Conservation (phyloP, 2,797 vertebrate species). For the Gallinago solitaria region DNA sequence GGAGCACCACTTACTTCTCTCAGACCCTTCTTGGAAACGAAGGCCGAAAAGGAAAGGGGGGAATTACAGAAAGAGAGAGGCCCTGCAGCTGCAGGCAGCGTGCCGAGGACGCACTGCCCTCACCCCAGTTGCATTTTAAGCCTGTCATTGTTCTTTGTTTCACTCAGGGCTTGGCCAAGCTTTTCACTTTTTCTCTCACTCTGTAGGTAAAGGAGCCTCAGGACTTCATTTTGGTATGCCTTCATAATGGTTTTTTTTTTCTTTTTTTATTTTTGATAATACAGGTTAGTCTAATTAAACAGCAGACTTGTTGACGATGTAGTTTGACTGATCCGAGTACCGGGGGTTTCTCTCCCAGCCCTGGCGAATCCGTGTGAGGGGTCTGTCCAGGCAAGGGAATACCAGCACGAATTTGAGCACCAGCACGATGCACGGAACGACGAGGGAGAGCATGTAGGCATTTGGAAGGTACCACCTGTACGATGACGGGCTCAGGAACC, state of each 20-base stretch:
- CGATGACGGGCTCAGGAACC: slow-evolving; percentile 74
- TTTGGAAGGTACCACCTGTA: slow-evolving; percentile 88
- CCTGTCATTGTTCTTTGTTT: neutral
- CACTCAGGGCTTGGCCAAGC: neutral
- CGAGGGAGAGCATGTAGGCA: slow-evolving; percentile 82
- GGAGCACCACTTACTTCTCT: neutral
- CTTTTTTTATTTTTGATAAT: neutral
- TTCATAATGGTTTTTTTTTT: neutral
- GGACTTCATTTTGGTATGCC: neutral
- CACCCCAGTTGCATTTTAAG: neutral
- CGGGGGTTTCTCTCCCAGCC: slow-evolving; percentile 85
- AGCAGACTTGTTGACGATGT: slow-evolving; percentile 56
- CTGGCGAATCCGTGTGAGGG: slow-evolving; percentile 84
- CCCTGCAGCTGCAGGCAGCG: neutral
- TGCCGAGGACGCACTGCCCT: neutral
- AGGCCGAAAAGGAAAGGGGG: neutral
- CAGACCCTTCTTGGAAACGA: neutral
- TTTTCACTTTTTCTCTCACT: neutral
- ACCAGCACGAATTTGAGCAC: slow-evolving; percentile 86
- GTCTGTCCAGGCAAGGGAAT: slow-evolving; percentile 86
- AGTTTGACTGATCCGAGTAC: neutral
- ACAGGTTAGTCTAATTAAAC: slow-evolving; percentile 45
- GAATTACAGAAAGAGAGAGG: neutral
- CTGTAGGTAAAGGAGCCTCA: neutral
- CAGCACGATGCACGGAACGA: slow-evolving; percentile 85